phyloP scores from a whole-genome alignment of 2,797 vertebrate species.

The Pterois miles region DNA sequence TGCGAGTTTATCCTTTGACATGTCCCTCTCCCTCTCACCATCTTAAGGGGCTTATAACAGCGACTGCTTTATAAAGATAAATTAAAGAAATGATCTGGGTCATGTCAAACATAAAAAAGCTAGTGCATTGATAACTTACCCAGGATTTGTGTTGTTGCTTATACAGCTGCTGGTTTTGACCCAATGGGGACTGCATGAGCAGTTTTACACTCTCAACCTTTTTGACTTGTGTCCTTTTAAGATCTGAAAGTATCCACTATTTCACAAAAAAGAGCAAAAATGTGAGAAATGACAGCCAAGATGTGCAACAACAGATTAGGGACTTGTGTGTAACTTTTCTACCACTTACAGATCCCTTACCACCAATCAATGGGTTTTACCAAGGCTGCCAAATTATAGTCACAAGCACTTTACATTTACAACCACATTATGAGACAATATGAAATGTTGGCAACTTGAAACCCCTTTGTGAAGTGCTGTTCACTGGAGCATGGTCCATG shows the following conservation, averaged over 20 bases:
- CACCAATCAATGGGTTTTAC: background rate
- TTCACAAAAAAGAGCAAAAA: background rate
- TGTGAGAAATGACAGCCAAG: background rate
- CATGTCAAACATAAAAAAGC: no score
- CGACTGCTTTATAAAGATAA: no score
- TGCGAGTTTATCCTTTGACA: no score
- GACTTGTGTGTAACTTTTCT: background rate
- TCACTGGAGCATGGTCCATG: background rate
- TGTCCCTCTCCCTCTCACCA: no score
- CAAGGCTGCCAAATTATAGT: slow-evolving; percentile 3
- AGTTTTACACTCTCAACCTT: background rate
- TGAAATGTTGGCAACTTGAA: background rate
- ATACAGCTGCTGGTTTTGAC: background rate
- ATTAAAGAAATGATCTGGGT: no score
- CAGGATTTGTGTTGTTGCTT: background rate
- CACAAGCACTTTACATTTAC: background rate
- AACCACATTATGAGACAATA: background rate
- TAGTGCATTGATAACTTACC: background rate
- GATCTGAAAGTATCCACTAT: background rate
- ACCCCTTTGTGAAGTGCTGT: background rate
- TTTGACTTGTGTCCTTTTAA: background rate
- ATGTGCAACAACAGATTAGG: background rate
- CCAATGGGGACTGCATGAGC: background rate
- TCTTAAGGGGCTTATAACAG: no score
- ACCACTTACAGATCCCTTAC: background rate